Base-by-base conservation (phyloP, 2,797 vertebrate species). In the Falco rusticolus region DNA sequence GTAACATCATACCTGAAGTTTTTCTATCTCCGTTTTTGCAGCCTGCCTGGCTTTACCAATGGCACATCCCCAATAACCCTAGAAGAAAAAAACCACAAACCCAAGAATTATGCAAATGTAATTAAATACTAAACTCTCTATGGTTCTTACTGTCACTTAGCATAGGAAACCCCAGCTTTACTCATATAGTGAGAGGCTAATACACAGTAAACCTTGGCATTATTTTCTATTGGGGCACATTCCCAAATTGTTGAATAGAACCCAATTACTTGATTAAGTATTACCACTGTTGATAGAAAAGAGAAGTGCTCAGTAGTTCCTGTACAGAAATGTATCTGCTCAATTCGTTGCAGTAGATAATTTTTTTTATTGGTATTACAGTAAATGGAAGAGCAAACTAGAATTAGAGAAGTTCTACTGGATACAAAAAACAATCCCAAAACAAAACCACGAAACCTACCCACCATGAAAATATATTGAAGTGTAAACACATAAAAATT, bases 11-110 rank as follows among this genome's bases (percentile, higher is more conserved):
- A 99, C 99, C 99, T 99, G 99, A 78, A 99, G 99, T 71, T 99
- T 99, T 85, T 99, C 99, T 51, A 99, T 99, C 97, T 99, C 99
- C 26, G 99, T 99, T 98, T 99, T 99, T 50, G 99, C 99, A 28
- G 99, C 99, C 94, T 99, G 99, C 92, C 99, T 99, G 80, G 99
- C 99, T 98, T 99, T 99, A 31, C 99, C 99, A 71, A 99, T 99
- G 83, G 99, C 99, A 94, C 99, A 99, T 7, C 99, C 99, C 99
- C 99, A 99, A 84, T 99, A 99, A 94, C 99, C 99, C 99, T 99
- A 34, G 70, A 90, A 90, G 68, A 51, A 39, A 25, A 76, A 14
- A 50, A 54, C 14, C 41, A 43, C 41, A 43, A 43, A 43, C 41
- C 41, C 41, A 43, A 43, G 41, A 43, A 31, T 15, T 11, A 25